These are phyloP conservation scores for Gryllus longicercus DNA, from an alignment of 2,888 invertebrate genomes.

Conservation along the genomic window DNA sequence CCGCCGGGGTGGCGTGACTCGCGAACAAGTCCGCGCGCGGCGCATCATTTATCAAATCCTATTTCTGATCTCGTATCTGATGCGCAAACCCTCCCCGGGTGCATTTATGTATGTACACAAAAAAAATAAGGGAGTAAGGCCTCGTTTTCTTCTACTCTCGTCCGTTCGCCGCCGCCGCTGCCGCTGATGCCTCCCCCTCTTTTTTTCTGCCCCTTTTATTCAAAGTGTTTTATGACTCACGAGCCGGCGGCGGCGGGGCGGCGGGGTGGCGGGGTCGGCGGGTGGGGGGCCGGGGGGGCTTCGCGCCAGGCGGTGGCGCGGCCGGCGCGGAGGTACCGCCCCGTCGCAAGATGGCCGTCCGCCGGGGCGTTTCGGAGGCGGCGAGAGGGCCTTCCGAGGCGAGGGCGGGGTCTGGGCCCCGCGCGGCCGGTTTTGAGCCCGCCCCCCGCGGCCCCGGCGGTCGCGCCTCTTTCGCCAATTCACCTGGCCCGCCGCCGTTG, in stretches of 20 bases:
- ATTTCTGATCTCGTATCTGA: conserved; percentile 17
- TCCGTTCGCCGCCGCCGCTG: background rate
- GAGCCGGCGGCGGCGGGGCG: background rate
- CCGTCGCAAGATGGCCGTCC: conserved; percentile 6
- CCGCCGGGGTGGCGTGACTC: conserved; percentile 9
- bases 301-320: background rate
- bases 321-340: background rate
- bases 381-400: background rate
- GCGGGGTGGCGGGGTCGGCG: background rate
- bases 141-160: background rate
- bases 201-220: background rate
- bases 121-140: background rate
- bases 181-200: background rate
- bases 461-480: background rate
- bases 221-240: conserved; percentile 7
- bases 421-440: background rate
- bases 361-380: background rate
- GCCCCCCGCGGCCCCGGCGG: background rate
- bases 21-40: background rate
- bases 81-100: background rate
- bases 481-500: background rate
- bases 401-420: background rate
- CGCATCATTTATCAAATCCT: conserved; percentile 17
- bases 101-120: background rate
- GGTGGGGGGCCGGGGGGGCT: background rate